A percentile compares a stretch with the other conserved stretches of the same genome.
Evolutionary conservation across 1,140 invertebrate genomes (phyloP).

Genomic region (Nymphalis io): DNA sequence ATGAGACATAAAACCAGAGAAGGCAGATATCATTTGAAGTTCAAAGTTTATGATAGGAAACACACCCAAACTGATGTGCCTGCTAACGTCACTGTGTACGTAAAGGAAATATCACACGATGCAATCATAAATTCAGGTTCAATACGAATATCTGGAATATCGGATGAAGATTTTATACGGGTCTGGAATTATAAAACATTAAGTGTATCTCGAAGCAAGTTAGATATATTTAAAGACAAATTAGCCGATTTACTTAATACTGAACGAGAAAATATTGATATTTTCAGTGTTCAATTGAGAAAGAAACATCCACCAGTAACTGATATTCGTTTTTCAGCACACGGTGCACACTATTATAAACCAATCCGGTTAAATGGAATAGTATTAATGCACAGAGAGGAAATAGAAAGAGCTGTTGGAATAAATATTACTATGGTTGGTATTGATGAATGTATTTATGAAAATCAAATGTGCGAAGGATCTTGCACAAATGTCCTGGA

Average conservation of each 20-base stretch:
- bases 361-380: constrained; percentile 96
- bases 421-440: constrained; percentile 98
- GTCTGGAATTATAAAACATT: constrained; percentile 95
- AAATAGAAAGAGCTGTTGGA: constrained; percentile 96
- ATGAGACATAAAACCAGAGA: constrained; percentile 95
- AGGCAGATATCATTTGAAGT: constrained; percentile 91
- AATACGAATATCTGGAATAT: constrained; percentile 95
- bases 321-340: constrained; percentile 96
- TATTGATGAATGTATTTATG: constrained; percentile 97
- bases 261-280: constrained; percentile 94
- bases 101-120: constrained; percentile 96
- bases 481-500: constrained; percentile 96
- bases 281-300: constrained; percentile 95
- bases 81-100: constrained; percentile 95
- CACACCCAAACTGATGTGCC: constrained; percentile 95
- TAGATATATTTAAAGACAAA: constrained; percentile 93
- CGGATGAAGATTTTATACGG: constrained; percentile 97
- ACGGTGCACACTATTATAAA: constrained; percentile 97
- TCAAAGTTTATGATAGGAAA: constrained; percentile 96
- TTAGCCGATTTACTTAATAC: constrained; percentile 91
- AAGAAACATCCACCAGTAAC: constrained; percentile 93
- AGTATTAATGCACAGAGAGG: constrained; percentile 94
- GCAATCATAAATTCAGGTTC: constrained; percentile 97
- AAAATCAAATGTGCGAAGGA: constrained; percentile 96
- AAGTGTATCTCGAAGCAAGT: constrained; percentile 91